These are phyloP conservation scores for Drosophila kanekoi DNA, from an alignment of 2,888 invertebrate species.

Conservation along the genomic window DNA sequence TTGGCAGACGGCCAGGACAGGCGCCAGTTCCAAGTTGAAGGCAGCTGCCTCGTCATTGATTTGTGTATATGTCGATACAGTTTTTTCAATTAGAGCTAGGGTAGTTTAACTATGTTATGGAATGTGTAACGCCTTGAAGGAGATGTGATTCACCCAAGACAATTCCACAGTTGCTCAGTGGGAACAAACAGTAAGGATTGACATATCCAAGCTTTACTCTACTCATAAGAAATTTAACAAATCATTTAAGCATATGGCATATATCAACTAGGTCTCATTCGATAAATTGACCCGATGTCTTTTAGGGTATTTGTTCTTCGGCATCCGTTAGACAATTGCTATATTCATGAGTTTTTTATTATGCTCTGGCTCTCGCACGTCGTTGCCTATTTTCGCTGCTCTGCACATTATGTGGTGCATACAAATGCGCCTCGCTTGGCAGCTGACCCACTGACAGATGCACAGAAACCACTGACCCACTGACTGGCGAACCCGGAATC, in stretches of 20 bases:
- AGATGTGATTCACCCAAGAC: no score
- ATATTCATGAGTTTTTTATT: neutral
- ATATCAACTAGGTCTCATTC: no score
- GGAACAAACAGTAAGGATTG: no score
- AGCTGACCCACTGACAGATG: conserved; percentile 11
- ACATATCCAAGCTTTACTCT: no score
- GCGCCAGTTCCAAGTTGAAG: conserved; percentile 59
- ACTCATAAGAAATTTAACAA: no score
- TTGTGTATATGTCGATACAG: conserved; percentile 30
- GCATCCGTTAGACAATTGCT: neutral
- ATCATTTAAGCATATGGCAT: no score
- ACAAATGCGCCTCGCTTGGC: conserved; percentile 2
- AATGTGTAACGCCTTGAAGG: neutral
- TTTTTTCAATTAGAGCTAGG: conserved; percentile 6
- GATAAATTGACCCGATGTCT: no score
- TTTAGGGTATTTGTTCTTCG: neutral
- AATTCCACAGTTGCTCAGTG: no score
- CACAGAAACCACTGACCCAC: conserved; percentile 14
- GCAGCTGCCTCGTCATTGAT: conserved; percentile 58
- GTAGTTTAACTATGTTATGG: neutral
- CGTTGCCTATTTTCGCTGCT: conserved; percentile 25
- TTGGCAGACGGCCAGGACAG: conserved; percentile 65
- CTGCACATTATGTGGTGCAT: conserved; percentile 26
- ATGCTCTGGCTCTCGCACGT: neutral
- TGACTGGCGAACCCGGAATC: conserved; percentile 10